Evolutionary conservation across 2,113 vertebrate genomes (phyloP), one percentile per base, ranked within the genome.

Genomic region (Azemiops feae): DNA sequence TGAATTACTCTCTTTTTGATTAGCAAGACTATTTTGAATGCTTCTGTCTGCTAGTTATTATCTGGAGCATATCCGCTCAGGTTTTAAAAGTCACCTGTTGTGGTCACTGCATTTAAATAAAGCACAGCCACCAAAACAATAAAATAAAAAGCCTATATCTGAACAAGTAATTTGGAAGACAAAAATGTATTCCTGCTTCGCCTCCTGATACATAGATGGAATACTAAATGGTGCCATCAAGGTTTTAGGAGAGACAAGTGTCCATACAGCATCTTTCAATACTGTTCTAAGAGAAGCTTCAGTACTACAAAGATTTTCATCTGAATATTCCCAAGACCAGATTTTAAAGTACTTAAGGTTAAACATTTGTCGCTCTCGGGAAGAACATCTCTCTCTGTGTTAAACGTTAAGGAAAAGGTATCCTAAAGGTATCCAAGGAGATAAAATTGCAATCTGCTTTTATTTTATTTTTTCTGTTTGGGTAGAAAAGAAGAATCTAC

Each of bases 261-360:
- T 96, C 97, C 95, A 92, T 92, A 92, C 93, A 93, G 95, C 94
- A 92, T 93, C 90, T 89, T 95, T 97, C 92, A 94, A 92, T 96
- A 96, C 94, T 94, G 94, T 96, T 95, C 95, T 96, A 94, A 95
- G 96, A 95, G 95, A 95, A 86, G 96, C 95, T 95, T 97, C 92
- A 95, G 96, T 96, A 94, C 95, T 91, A 96, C 25, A 11, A 93
- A 96, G 95, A 89, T 94, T 96, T 96, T 96, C 96, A 96, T 96
- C 94, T 96, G 96, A 95, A 95, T 96, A 96, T 95, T 97, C 96
- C 95, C 94, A 91, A 95, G 93, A 94, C 96, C 27, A 94, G 95
- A 96, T 95, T 96, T 97, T 96, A 97, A 94, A 96, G 95, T 93
- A 95, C 95, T 95, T 95, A 95, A 97, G 96, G 96, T 97, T 96